Base-by-base conservation (phyloP, 2,888 invertebrate genomes). In the Calephelis perditalis region DNA sequence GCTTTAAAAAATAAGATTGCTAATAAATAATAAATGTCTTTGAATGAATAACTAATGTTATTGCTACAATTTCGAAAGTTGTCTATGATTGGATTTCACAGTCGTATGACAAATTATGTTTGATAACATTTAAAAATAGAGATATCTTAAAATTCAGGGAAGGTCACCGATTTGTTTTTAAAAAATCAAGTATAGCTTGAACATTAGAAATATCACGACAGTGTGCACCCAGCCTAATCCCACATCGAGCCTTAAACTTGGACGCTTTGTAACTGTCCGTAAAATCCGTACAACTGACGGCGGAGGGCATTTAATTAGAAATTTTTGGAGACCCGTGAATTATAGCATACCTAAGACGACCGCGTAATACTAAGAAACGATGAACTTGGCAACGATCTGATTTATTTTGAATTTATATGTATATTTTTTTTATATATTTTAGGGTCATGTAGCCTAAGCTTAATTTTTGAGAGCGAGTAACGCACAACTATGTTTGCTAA, bases 241-340 rank as follows among this genome's bases (percentile, higher is more conserved):
- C n/a, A 40, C 70, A 70, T 72, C 70, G 70, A 74, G 73, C 71
- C 73, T 68, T 78, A 77, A 81, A 76, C 76, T 75, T 72, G 73
- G 78, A 70, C 75, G 76, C 78, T 77, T 79, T 78, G 78, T 78
- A 73, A 75, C 74, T 73, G 77, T 73, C 76, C 68, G 70, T 69
- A 66, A 65, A 72, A 66, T 72, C 74, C 60, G 56, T 63, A 56
- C 59, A 61, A 57, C 62, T 60, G 63, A 63, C 76, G 80, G 76
- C 74, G 69, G 73, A 77, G 77, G 71, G 74, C 72, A 70, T 80
- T 84, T 87, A 88, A 88, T 89, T 88, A 86, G 78, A 78, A 79
- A 73, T 75, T 78, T 79, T 81, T 76, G 78, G 80, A 78, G 78
- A 74, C 76, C 77, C 72, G 78, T 86, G 82, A 89, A 79, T 84